Conservation (phyloP, 2,797 vertebrate genomes). For the Syncerus caffer region DNA sequence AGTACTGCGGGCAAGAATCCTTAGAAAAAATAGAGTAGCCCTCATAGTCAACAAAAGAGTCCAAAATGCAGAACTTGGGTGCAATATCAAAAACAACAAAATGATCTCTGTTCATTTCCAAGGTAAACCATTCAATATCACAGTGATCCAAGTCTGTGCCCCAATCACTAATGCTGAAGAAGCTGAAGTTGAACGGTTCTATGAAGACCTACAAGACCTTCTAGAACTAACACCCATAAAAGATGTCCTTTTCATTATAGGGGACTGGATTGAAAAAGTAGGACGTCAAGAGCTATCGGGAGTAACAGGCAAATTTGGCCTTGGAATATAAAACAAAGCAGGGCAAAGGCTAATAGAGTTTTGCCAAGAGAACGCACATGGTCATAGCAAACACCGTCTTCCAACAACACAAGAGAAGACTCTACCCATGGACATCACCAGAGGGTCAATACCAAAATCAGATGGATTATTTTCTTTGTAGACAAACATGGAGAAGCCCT, state of each 20-base stretch:
- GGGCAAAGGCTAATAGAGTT: neutral
- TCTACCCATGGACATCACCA: neutral
- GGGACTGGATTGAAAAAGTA: neutral
- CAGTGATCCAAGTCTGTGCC: neutral
- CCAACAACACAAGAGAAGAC: neutral
- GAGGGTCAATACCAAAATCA: neutral
- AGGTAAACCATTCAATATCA: neutral
- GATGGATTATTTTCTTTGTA: neutral
- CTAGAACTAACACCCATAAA: neutral
- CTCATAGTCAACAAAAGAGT: neutral
- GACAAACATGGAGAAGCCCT: neutral
- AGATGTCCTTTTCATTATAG: neutral
- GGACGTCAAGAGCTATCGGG: neutral
- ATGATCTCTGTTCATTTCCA: neutral
- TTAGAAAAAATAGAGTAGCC: neutral
- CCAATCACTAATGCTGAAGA: neutral
- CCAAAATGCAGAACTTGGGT: neutral
- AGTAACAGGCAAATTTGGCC: neutral
- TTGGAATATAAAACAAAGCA: neutral
- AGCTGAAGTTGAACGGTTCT: neutral
- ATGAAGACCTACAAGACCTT: neutral
- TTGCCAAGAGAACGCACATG: neutral
- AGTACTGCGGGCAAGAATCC: neutral
- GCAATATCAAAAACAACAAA: neutral
- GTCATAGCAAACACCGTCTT: neutral